A percentile compares a stretch with the other conserved stretches of the same genome.
These are phyloP conservation scores for Argyresthia goedartella DNA, from an alignment of 2,888 invertebrate genomes.

Conservation along the genomic window DNA sequence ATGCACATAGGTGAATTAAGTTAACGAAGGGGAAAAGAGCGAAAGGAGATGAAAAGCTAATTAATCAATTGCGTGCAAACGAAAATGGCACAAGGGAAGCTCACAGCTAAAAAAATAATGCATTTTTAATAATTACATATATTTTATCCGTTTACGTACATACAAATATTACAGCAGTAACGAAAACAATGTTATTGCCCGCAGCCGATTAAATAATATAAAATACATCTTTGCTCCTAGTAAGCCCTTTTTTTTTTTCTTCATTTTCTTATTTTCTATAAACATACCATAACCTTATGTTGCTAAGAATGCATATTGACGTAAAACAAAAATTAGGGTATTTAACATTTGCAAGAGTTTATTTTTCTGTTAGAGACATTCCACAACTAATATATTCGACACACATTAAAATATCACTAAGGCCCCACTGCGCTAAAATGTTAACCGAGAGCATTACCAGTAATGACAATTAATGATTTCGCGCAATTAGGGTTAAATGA, in stretches of 20 bases:
- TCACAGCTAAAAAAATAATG: background rate
- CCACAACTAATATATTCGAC: constrained; percentile 35
- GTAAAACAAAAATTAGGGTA: constrained; percentile 50
- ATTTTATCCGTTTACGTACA: constrained; percentile 35
- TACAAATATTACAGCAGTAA: constrained; percentile 56
- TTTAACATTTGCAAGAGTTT: constrained; percentile 28
- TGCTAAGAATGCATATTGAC: constrained; percentile 50
- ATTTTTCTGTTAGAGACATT: background rate
- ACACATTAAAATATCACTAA: constrained; percentile 39
- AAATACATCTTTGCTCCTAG: constrained; percentile 54
- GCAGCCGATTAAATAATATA: constrained; percentile 45
- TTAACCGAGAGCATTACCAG: no score
- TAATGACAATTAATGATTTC: no score
- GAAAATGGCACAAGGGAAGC: no score
- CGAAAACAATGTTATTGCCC: constrained; percentile 50
- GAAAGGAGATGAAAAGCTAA: no score
- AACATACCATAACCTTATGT: constrained; percentile 58
- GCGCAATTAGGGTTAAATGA: constrained; percentile 14
- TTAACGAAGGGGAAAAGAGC: no score
- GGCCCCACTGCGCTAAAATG: background rate
- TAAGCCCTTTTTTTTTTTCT: constrained; percentile 62
- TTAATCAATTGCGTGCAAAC: no score
- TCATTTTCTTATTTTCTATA: constrained; percentile 41
- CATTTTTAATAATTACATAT: constrained; percentile 40
- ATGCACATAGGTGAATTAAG: no score